Conservation (phyloP, 1,140 invertebrate species). For the Musca domestica region DNA sequence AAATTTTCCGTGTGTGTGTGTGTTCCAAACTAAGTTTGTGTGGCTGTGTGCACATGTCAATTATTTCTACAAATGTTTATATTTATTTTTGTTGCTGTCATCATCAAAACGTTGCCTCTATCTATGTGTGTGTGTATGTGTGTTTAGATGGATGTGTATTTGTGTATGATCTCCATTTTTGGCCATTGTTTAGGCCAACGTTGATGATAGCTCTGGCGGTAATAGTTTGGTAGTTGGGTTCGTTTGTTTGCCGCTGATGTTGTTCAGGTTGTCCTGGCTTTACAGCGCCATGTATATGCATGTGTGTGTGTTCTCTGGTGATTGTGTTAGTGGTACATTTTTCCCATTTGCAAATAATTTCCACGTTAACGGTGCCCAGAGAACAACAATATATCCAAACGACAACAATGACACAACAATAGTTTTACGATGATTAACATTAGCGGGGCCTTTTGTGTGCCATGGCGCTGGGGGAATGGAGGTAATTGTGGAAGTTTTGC, state of each 20-base stretch:
- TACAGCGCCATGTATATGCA: not conserved
- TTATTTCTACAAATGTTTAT: slow-evolving; percentile 12
- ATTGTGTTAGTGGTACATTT: not conserved
- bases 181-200: no score
- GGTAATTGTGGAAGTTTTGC: no score
- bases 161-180: no score
- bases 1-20: no score
- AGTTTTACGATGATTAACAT: slow-evolving; percentile 21
- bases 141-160: no score
- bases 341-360: slow-evolving; percentile 14
- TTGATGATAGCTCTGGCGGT: no score
- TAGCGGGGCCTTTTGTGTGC: not conserved
- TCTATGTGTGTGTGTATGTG: no score
- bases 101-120: not conserved
- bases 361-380: slow-evolving; percentile 6
- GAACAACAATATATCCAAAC: not conserved
- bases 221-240: no score
- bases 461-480: no score
- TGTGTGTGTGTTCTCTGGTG: not conserved
- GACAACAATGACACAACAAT: slow-evolving; percentile 3
- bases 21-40: not conserved
- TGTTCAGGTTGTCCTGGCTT: no score
- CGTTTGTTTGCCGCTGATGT: no score
- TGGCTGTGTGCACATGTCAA: slow-evolving; percentile 17
- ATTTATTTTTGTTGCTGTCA: slow-evolving; percentile 11